These are phyloP conservation scores for Poicephalus gulielmi DNA, from an alignment of 2,113 vertebrate species.

Conservation along the genomic window DNA sequence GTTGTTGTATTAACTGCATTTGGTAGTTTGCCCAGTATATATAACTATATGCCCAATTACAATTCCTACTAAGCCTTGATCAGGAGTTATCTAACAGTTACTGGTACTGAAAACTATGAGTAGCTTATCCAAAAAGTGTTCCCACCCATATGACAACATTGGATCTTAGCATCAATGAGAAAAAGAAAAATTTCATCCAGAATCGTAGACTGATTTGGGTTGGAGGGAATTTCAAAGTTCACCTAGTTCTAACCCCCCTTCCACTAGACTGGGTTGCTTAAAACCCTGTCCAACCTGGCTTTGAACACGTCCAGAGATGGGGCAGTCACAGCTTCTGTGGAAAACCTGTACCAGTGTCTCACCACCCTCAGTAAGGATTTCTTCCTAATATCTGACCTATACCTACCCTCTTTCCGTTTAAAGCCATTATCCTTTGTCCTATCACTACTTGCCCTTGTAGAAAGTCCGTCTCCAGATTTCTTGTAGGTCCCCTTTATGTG, in stretches of 20 bases:
- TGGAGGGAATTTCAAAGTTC: not conserved
- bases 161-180: not conserved
- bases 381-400: not conserved
- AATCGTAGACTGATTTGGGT: not conserved
- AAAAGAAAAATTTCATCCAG: not conserved
- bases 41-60: not conserved
- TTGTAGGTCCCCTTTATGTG: not conserved
- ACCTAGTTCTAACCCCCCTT: not conserved
- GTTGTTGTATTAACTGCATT: not conserved
- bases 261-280: not conserved
- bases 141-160: accelerated
- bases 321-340: not conserved
- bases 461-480: not conserved
- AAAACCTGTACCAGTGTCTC: not conserved
- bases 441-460: not conserved
- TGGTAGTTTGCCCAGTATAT: not conserved
- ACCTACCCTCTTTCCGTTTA: not conserved
- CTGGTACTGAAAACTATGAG: not conserved
- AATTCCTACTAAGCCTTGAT: not conserved
- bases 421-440: not conserved
- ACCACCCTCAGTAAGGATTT: not conserved
- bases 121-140: not conserved
- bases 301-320: not conserved
- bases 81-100: not conserved
- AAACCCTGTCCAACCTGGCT: not conserved